Evolutionary conservation across 2,888 invertebrate species (phyloP).

Genomic region (Drosophila stalkeri): DNA sequence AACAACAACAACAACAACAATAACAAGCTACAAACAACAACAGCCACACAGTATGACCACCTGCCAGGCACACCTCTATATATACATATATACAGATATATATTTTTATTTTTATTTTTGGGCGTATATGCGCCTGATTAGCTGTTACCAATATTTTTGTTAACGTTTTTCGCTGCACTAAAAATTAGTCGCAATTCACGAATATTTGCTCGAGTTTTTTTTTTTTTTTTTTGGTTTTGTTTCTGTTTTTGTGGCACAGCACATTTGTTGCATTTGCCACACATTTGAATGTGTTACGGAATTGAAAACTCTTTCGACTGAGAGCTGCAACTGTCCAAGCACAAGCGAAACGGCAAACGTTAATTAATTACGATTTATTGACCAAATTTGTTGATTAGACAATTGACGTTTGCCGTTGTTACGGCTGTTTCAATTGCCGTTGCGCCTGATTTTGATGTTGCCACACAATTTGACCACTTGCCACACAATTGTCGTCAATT

Average conservation of each 20-base stretch:
- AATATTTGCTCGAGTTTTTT: slow-evolving; percentile 49
- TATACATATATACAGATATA: background rate
- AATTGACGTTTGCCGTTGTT: slow-evolving; percentile 73
- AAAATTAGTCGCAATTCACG: slow-evolving; percentile 77
- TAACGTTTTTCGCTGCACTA: slow-evolving; percentile 53
- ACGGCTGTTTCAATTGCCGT: slow-evolving; percentile 39
- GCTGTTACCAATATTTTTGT: slow-evolving; percentile 70
- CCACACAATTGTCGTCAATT: slow-evolving; percentile 79
- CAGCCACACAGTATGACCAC: slow-evolving; percentile 56
- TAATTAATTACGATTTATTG: slow-evolving; percentile 85
- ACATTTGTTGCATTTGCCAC: slow-evolving; percentile 37
- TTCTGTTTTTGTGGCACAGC: slow-evolving; percentile 12
- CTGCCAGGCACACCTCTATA: slow-evolving; percentile 72
- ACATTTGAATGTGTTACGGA: slow-evolving; percentile 47
- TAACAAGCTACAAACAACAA: too few species aligned
- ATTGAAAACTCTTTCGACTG: slow-evolving; percentile 63
- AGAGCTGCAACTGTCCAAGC: slow-evolving; percentile 30
- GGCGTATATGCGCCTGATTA: slow-evolving; percentile 58
- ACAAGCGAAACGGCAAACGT: slow-evolving; percentile 61
- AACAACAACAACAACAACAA: slow-evolving; percentile 57
- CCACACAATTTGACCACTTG: slow-evolving; percentile 75
- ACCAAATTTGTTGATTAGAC: slow-evolving; percentile 84
- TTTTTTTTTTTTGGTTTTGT: slow-evolving; percentile 9
- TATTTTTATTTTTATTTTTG: slow-evolving; percentile 21
- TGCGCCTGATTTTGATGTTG: slow-evolving; percentile 63